Percentiles rank a stretch among this genome's conserved stretches.
Conservation (phyloP, 1,140 invertebrate genomes). For the Habropoda laboriosa region DNA sequence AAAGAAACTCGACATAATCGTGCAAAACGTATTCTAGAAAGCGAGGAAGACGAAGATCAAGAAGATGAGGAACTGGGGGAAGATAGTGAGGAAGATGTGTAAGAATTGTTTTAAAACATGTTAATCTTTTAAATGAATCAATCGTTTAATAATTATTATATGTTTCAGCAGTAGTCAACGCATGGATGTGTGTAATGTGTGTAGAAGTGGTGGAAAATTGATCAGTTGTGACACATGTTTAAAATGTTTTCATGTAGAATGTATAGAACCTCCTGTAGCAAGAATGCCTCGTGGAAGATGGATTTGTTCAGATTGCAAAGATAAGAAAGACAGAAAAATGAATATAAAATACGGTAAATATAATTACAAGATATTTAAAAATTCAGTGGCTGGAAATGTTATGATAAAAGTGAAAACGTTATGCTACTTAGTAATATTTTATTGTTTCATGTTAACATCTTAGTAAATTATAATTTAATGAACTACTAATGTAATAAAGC, state of each 20-base stretch:
- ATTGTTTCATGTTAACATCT: not conserved
- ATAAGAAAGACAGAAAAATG: constrained; percentile 70
- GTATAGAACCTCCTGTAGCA: constrained; percentile 83
- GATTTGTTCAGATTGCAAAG: constrained; percentile 83
- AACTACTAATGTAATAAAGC: constrained; percentile 59
- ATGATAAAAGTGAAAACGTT: not conserved
- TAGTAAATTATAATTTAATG: constrained; percentile 32
- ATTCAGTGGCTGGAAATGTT: not conserved
- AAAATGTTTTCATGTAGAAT: constrained; percentile 83
- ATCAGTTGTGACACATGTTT: constrained; percentile 84
- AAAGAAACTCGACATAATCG: constrained; percentile 78
- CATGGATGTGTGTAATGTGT: constrained; percentile 66
- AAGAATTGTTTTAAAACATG: constrained; percentile 39
- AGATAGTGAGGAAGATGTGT: constrained; percentile 68
- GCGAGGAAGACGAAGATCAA: constrained; percentile 70
- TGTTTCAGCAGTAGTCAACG: constrained; percentile 9
- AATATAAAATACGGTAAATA: constrained; percentile 70
- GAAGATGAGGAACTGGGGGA: constrained; percentile 69
- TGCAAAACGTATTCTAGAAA: constrained; percentile 69
- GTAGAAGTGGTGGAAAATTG: constrained; percentile 81
- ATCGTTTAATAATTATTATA: not conserved
- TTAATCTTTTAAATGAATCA: not conserved
- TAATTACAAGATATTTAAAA: not conserved
- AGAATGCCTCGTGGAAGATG: constrained; percentile 84
- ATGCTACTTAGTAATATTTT: not conserved